Conservation (phyloP, 2,797 vertebrate genomes). For the Tachyglossus aculeatus region DNA sequence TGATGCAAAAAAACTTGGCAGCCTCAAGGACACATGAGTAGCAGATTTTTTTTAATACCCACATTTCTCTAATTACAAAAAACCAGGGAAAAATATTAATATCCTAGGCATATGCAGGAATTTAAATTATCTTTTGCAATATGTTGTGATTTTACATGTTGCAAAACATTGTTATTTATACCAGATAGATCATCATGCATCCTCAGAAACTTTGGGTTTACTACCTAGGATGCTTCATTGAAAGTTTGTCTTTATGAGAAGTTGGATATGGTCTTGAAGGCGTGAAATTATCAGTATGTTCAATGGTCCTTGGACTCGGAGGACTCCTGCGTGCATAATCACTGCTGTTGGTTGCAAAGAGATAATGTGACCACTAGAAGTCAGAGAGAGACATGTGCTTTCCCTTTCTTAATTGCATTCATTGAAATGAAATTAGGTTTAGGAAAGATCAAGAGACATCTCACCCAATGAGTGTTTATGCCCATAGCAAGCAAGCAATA, state of each 20-base stretch:
- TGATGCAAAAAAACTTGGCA: constrained; percentile 49
- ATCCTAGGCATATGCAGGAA: constrained; percentile 39
- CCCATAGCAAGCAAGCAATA: too few species aligned
- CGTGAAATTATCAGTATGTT: too few species aligned
- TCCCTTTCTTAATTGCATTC: too few species aligned
- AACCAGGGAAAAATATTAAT: constrained; percentile 52
- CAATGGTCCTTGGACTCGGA: too few species aligned
- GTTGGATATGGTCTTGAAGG: too few species aligned
- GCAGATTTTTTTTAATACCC: constrained; percentile 52
- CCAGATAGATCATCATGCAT: constrained; percentile 13
- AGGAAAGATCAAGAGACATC: too few species aligned
- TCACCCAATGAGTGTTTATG: too few species aligned
- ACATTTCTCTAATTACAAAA: constrained; percentile 57
- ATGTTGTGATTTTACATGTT: constrained; percentile 49
- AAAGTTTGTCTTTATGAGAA: constrained; percentile 23
- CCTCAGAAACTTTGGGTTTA: constrained; percentile 1
- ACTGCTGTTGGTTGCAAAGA: too few species aligned
- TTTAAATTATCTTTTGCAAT: constrained; percentile 51
- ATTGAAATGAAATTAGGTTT: too few species aligned
- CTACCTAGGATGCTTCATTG: constrained; percentile 3
- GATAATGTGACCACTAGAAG: too few species aligned
- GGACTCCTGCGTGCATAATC: too few species aligned
- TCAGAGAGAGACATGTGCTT: too few species aligned
- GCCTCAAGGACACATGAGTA: constrained; percentile 23
- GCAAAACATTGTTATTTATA: constrained; percentile 50